Percentiles rank a stretch among this genome's conserved stretches.
Evolutionary conservation across 1,140 invertebrate genomes (phyloP).

Genomic region (Ptiloglossa arizonensis): DNA sequence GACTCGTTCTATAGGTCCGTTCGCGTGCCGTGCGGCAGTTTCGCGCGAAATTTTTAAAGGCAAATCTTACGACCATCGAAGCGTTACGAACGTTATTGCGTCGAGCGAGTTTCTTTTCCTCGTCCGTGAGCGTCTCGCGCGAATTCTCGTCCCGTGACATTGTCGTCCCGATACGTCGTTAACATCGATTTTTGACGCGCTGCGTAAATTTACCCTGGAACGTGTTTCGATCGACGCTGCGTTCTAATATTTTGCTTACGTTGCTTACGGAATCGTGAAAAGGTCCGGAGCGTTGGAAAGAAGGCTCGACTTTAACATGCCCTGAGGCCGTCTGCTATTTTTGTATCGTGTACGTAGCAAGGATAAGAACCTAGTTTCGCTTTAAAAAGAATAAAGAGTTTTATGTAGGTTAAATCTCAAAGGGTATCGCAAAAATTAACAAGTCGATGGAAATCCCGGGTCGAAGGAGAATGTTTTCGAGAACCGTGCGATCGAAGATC

Average conservation of each 20-base stretch:
- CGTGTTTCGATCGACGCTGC: background rate
- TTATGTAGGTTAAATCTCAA: background rate
- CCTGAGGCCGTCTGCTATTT: constrained; percentile 15
- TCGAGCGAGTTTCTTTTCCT: too few relatives aligned
- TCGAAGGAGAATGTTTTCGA: background rate
- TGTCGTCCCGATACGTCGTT: too few relatives aligned
- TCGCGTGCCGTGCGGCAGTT: constrained; percentile 15
- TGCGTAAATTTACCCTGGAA: background rate
- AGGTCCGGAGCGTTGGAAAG: background rate
- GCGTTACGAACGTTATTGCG: background rate
- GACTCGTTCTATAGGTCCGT: constrained; percentile 27
- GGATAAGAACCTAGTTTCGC: constrained; percentile 1
- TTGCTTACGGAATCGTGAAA: background rate
- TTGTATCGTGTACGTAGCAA: background rate
- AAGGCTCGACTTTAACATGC: background rate
- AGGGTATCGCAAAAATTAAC: background rate
- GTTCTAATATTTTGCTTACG: background rate
- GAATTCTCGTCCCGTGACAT: background rate
- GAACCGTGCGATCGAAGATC: background rate
- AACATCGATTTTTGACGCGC: background rate
- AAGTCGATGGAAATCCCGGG: background rate
- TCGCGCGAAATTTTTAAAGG: constrained; percentile 47
- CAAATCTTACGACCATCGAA: background rate
- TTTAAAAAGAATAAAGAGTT: background rate
- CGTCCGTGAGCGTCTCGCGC: too few relatives aligned